Base-by-base conservation (phyloP, 1,140 invertebrate genomes). In the Ruditapes philippinarum region DNA sequence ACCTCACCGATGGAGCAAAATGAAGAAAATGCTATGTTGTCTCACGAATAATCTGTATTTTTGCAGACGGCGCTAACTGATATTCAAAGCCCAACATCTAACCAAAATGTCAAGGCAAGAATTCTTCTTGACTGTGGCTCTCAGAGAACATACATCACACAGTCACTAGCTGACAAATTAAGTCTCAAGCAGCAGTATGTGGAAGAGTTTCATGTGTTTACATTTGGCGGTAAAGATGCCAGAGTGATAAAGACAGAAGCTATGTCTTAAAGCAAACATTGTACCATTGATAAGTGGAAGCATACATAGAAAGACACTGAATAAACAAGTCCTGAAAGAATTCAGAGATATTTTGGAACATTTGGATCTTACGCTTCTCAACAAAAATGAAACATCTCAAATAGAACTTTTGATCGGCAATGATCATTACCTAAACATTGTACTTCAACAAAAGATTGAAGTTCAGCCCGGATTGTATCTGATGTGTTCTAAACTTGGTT, bases 131-230 rank as follows among this genome's bases (percentile, higher is more conserved):
- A 80, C 40, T 80, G 33, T 7, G 78, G 78, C 4, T 80, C 51
- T 5, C 49, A 80, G 7, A 57, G 51, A 62, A 60, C 78, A 33
- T 80, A 80, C 28, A 36, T 80, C n/a, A 33, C 78, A 36, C 11
- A 31, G 28, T 12, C 25, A 5, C n/a, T 78, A 78, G 73, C 73
- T 17, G 2, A 49, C 1, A 40, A n/a, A 4, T 42, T 78, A 51
- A 42, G 73, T 0, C n/a, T 78, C 0, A 78, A 49, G 11, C 40
- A 25, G 51, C 28, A 54, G 25, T 7, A 45, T 7, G 42, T 7
- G 14, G 5, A 78, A 28, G 42, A 42, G 9, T 49, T 78, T 11
- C 12, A 54, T 7, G 1, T 78, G 3, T 7, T 42, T 2, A 78
- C 73, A 7, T 78, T 78, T 25, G 73, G 73, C 3, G 51, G 42